phyloP scores from a whole-genome alignment of 2,888 invertebrate species.

The Polydrusus pterygomalis region DNA sequence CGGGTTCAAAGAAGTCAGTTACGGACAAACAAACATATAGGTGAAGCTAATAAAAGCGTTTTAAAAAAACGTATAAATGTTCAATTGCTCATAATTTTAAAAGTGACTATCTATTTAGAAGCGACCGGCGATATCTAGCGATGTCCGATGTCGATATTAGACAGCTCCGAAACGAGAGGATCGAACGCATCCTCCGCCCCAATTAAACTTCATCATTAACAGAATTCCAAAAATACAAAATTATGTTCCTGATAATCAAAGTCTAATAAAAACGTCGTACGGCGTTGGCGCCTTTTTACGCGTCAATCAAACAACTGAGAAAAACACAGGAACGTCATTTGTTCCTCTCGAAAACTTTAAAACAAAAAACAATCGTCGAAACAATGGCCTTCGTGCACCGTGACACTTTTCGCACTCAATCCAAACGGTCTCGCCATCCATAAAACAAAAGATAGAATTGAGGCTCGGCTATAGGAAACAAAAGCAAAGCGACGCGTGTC shows the following conservation, averaged over 20 bases:
- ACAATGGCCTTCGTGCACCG: constrained; percentile 45
- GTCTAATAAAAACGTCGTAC: neutral
- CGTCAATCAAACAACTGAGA: constrained; percentile 4
- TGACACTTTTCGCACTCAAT: constrained; percentile 54
- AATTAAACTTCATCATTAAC: no score
- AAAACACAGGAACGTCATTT: constrained; percentile 36
- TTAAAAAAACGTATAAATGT: no score
- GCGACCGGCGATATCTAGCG: no score
- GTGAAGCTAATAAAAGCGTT: no score
- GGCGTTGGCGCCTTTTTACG: constrained; percentile 10
- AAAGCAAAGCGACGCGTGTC: constrained; percentile 51
- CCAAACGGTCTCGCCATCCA: constrained; percentile 42
- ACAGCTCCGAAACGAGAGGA: no score
- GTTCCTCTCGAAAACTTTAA: constrained; percentile 42
- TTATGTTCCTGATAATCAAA: neutral
- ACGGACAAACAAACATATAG: no score
- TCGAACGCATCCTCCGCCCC: no score
- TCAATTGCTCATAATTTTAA: no score
- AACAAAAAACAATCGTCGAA: constrained; percentile 41
- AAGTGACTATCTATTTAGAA: no score
- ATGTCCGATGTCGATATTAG: no score
- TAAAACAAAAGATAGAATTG: constrained; percentile 45
- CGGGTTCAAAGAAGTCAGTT: no score
- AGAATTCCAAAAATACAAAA: neutral
- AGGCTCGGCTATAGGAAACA: constrained; percentile 41